Base-by-base conservation (phyloP, 2,888 invertebrate species). In the Barypeithes pellucidus region DNA sequence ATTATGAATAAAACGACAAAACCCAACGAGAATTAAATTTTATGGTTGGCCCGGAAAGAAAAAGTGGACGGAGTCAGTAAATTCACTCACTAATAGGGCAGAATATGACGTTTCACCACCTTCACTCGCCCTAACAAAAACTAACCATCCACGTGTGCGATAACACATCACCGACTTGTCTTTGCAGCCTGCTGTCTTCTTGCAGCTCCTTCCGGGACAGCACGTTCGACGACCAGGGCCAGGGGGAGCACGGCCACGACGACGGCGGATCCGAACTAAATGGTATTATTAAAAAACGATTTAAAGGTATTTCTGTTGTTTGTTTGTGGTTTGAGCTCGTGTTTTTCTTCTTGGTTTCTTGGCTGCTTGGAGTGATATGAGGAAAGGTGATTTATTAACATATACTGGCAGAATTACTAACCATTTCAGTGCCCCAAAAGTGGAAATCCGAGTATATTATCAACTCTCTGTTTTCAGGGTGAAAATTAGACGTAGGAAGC, bases 201-300 rank as follows among this genome's bases (percentile, higher is more conserved):
- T 93, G 92, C 90, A 94, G 94, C 86, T 95, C 95, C 63, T 95
- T 95, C 88, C 91, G 94, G 80, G 94, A 94, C 87, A 94, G 94
- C 77, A 93, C 93, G 77, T 93, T 92, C 85, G 92, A 93, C 80
- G 93, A 93, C 77, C 88, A 88, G 79, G 89, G 87, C 75, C 59
- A 39, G 43, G 45, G 24, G 60, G 87, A 87, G 73, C 88, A 87
- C 75, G 87, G 87, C 81, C 66, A 86, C 78, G 88, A 89, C 79
- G 90, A 90, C 78, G 88, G 87, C 82, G 88, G 87, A 82, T 88
- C 89, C 77, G 86, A 87, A 82, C 85, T 88, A 82, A 87, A 86
- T 85, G 87, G 86, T 88, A 87, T 86, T 78, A 18, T 77, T 73
- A 84, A 82, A 83, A 84, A 83, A 80, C 79, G 82, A 81, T 84